Base-by-base conservation (phyloP, 2,113 vertebrate species). In the Cyanoderma ruficeps region DNA sequence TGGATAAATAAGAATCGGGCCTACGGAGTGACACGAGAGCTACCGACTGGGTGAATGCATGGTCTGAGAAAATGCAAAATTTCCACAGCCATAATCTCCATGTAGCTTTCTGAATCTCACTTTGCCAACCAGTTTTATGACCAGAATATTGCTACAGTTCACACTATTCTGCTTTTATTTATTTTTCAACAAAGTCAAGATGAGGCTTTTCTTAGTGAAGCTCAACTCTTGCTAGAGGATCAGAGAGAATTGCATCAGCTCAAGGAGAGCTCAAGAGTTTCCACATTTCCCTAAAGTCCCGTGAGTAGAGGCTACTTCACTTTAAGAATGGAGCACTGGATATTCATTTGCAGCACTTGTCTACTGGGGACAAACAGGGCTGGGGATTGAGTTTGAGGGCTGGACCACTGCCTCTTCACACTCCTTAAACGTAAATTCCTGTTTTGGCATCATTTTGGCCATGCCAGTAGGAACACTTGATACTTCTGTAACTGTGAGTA, bases 1-100 rank as follows among this genome's bases (percentile, higher is more conserved):
- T 39, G 11, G 11, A 18, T 52, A 63, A 65, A 42, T 41, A 24
- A 88, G 55, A 83, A 33, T 67, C 33, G 31, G 33, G 11, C 9
- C 46, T 46, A 44, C 21, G 41, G 21, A 49, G 11, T 59, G 59
- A 50, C 1, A 2, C 2, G 13, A 69, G 13, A 57, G 23, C 39
- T 46, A 14, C 10, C 49, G 63, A 37, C 16, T 42, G 0, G 0
- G 15, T 71, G 33, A 76, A 77, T 64, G 2, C 7, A 18, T 0
- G 1, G 18, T 7, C 28, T 65, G 24, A 75, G 22, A 70, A 65
- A 87, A 83, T 11, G 4, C 9, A 39, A 11, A 14, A 25, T 52
- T 85, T 86, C 47, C 17, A 27, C 20, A 65, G 11, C 22, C 11
- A 28, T 15, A 53, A 20, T 17, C 5, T 77, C 10, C 20, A 8